Conservation (phyloP, 2,113 vertebrate genomes). For the Ornithorhynchus anatinus region DNA sequence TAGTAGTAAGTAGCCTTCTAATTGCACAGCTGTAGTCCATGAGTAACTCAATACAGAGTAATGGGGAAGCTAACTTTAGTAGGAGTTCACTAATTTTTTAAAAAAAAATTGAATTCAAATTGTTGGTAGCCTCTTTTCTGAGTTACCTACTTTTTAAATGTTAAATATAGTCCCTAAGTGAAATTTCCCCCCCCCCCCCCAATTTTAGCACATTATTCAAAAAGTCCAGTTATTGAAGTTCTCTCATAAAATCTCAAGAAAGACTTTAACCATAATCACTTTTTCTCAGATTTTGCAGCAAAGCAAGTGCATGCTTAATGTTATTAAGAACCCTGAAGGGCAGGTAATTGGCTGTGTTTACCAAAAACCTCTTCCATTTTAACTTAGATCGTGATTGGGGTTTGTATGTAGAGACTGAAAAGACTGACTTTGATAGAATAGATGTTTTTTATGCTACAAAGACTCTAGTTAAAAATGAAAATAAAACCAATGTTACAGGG, state of each 20-base stretch:
- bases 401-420: constrained; percentile 43
- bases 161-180: constrained; percentile 52
- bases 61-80: too few species aligned
- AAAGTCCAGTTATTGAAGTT: constrained; percentile 64
- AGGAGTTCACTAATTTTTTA: too few species aligned
- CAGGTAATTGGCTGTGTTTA: constrained; percentile 62
- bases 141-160: too few species aligned
- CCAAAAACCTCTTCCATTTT: constrained; percentile 60
- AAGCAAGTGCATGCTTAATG: constrained; percentile 58
- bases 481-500: constrained; percentile 17
- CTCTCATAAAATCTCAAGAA: constrained; percentile 65
- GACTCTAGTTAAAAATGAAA: not conserved
- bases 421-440: constrained; percentile 53
- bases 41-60: too few species aligned
- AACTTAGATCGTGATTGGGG: constrained; percentile 48
- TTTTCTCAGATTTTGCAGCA: constrained; percentile 55
- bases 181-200: constrained; percentile 42
- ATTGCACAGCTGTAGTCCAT: too few species aligned
- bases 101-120: too few species aligned
- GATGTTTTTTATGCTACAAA: constrained; percentile 24
- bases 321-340: constrained; percentile 64
- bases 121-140: too few species aligned
- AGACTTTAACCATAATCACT: constrained; percentile 59
- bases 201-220: constrained; percentile 54
- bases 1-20: too few species aligned